Evolutionary conservation across 2,113 vertebrate genomes (phyloP), one percentile per base, ranked within the genome.

Genomic region (Pomatostomus ruficeps): DNA sequence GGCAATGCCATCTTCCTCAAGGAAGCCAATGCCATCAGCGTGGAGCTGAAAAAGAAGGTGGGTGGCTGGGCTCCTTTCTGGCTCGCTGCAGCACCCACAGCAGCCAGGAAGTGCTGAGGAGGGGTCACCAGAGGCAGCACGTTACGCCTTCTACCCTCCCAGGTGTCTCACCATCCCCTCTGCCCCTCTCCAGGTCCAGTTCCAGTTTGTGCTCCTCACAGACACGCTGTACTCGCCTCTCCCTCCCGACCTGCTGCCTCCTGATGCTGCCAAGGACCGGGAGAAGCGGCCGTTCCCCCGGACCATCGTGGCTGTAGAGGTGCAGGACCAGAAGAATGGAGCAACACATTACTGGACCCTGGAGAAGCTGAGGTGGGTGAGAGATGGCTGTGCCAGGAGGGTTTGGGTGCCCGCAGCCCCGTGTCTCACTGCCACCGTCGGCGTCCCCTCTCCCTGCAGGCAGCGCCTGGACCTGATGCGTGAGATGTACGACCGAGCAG

Each of bases 41-140:
- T 99, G 54, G 99, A 99, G 86, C 98, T 99, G 49, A 99, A 99
- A 92, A 99, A 99, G 96, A 99, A 99, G 99, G 99, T 99, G 58
- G 35, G 95, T 48, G 52, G 5, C 52, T 5, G 7, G 36, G 46
- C 61, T 81, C 42, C 35, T 51, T 31, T n/a, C 33, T 78, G 76
- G 48, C 72, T 45, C 13, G 0, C 65, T 62, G 43, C 1, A 3
- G 36, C 43, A 40, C 35, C 55, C 13, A 11, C 1, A 5, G 59
- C 45, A 71, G 55, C 46, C 10, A 14, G 58, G 21, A 52, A 6
- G 7, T 29, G 42, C 76, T 2, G 2, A 80, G 72, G 36, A 61
- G 6, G 31, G 6, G 24, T 57, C 0, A 0, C 24, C 3, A 10
- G 11, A 38, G 28, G 51, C 46, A 38, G 7, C 1, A 1, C 29